These are phyloP conservation scores for Panopea generosa DNA, from an alignment of 2,888 invertebrate species.

Conservation along the genomic window DNA sequence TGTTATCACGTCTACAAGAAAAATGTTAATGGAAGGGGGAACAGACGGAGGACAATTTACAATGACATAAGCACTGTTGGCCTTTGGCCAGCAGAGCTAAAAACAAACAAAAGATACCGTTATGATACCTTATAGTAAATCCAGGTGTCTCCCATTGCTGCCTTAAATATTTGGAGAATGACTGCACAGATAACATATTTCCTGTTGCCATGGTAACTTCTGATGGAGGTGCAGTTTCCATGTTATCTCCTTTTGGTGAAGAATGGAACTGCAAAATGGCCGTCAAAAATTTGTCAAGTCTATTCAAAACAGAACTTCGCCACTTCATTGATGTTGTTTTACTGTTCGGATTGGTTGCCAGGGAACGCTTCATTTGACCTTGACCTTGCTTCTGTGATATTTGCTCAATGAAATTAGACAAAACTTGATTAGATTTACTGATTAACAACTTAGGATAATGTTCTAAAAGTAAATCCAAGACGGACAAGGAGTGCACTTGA, in stretches of 20 bases:
- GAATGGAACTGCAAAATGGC: constrained; percentile 56
- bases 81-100: too few relatives aligned
- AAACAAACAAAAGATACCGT: too few relatives aligned
- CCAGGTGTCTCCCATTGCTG: constrained; percentile 58
- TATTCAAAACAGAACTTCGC: constrained; percentile 91
- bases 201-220: constrained; percentile 4
- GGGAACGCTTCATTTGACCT: constrained; percentile 86
- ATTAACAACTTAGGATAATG: constrained; percentile 90
- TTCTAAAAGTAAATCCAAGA: constrained; percentile 91
- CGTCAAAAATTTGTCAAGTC: constrained; percentile 87
- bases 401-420: constrained; percentile 93
- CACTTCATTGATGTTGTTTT: constrained; percentile 92
- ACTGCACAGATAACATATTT: constrained; percentile 11
- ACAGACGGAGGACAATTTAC: too few relatives aligned
- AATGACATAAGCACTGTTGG: too few relatives aligned
- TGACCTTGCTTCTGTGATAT: constrained; percentile 88
- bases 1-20: too few relatives aligned
- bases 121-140: constrained; percentile 62
- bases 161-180: constrained; percentile 37
- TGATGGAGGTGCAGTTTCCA: neutral
- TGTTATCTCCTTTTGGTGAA: neutral
- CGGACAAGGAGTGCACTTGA: constrained; percentile 92
- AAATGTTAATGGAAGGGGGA: too few relatives aligned
- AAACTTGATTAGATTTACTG: constrained; percentile 89
- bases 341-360: constrained; percentile 90